phyloP scores from a whole-genome alignment of 1,140 invertebrate genomes.

The Eurytemora carolleeae region DNA sequence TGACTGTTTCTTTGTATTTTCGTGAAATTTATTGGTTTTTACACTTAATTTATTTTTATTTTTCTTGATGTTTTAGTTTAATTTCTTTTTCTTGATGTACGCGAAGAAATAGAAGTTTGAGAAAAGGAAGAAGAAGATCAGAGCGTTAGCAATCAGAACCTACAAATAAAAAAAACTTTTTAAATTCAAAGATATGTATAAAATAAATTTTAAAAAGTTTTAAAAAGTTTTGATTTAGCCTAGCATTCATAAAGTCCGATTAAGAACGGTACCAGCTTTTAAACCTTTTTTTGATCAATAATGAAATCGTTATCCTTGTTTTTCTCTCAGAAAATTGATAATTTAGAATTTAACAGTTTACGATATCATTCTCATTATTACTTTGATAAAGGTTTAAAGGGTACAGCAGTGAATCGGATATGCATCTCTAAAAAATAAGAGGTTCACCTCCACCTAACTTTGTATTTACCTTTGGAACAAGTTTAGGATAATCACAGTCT shows the following conservation, averaged over 20 bases:
- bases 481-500: background rate
- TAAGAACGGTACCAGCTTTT: too few relatives aligned
- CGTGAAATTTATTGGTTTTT: too few relatives aligned
- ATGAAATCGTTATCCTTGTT: background rate
- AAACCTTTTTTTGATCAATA: background rate
- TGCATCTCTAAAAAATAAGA: background rate
- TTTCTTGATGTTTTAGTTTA: background rate
- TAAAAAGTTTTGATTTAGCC: background rate
- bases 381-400: background rate
- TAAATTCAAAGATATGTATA: background rate
- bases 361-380: background rate
- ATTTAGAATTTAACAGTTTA: background rate
- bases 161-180: background rate
- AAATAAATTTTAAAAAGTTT: background rate
- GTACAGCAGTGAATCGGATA: background rate
- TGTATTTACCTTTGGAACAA: background rate
- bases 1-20: too few relatives aligned
- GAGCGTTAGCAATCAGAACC: background rate
- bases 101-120: background rate
- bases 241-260: background rate
- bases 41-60: background rate
- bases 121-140: background rate
- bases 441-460: background rate
- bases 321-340: background rate
- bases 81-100: background rate